Base-by-base conservation (phyloP, 2,888 invertebrate species). In the Drosophila stalkeri region DNA sequence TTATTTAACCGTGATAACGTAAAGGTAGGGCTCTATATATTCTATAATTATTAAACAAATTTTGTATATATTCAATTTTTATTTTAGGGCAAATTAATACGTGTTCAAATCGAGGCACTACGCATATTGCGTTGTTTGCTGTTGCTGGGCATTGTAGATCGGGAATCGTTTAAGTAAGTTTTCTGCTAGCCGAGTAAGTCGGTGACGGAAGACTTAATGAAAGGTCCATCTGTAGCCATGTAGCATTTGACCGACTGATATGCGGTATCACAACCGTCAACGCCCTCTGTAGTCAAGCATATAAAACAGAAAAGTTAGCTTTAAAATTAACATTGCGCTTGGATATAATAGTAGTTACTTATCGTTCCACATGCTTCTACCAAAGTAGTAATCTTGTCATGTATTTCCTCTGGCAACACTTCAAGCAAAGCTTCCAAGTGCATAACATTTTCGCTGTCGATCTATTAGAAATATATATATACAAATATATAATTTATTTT, bases 61-160 rank as follows among this genome's bases (percentile, higher is more conserved):
- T 54, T 66, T 66, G 16, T 78, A 23, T 35, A 41, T 37, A 7
- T 35, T 31, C 63, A 11, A 33, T 60, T 60, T 41, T 31, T 18
- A 75, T 68, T 82, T 4, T 65, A 93, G 93, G 87, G 75, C 43
- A 90, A 91, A 72, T 75, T 93, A 54, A 91, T 93, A 47, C 91
- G 90, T 62, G 90, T 96, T 69, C 96, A 96, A 92, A 95, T 95
- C 33, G 96, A 96, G 93, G 93, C 91, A 3, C 75, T 93, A 46
- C 91, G 93, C 9, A 89, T 92, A 18, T 64, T 93, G 52, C 91
- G 92, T 20, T 91, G 91, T 39, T 65, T 93, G 62, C 78, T 92
- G 71, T 33, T 92, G 41, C 67, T 92, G 20, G 89, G 87, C n/a
- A 57, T 86, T 27, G 73, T 90, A 33, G 91, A 91, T 72, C 86